Conservation (phyloP, 2,888 invertebrate species). For the Tetragonisca angustula region DNA sequence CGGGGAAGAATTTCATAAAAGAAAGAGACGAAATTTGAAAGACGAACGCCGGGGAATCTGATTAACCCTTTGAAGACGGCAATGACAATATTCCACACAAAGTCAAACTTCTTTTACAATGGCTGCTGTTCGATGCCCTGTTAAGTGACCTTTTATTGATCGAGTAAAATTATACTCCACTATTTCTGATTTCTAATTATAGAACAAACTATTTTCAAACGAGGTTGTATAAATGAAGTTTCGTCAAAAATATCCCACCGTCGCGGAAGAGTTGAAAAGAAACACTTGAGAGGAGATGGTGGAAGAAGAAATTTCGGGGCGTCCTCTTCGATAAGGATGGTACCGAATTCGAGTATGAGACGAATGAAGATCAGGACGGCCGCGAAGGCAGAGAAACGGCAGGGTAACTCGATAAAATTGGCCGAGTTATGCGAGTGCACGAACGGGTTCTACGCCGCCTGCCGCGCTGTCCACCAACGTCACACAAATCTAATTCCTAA, state of each 20-base stretch:
- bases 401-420: conserved; percentile 71
- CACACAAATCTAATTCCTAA: conserved; percentile 72
- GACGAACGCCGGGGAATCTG: not conserved
- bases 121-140: too few relatives aligned
- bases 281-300: not conserved
- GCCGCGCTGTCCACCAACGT: conserved; percentile 56
- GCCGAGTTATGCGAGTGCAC: conserved; percentile 65
- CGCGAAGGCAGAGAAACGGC: conserved; percentile 59
- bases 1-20: conserved; percentile 4
- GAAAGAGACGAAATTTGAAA: not conserved
- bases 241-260: too few relatives aligned
- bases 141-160: too few relatives aligned
- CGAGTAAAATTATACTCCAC: too few relatives aligned
- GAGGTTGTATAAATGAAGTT: too few relatives aligned
- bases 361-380: conserved; percentile 57
- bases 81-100: too few relatives aligned
- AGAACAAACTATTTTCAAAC: too few relatives aligned
- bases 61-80: too few relatives aligned
- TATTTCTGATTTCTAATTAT: too few relatives aligned
- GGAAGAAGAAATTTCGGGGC: conserved; percentile 4
- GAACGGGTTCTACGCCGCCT: conserved; percentile 37
- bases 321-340: conserved; percentile 21
- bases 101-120: too few relatives aligned
- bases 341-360: conserved; percentile 27
- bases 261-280: too few relatives aligned